Evolutionary conservation across 2,888 invertebrate genomes (phyloP).

Genomic region (Dorcus parallelipipedus): DNA sequence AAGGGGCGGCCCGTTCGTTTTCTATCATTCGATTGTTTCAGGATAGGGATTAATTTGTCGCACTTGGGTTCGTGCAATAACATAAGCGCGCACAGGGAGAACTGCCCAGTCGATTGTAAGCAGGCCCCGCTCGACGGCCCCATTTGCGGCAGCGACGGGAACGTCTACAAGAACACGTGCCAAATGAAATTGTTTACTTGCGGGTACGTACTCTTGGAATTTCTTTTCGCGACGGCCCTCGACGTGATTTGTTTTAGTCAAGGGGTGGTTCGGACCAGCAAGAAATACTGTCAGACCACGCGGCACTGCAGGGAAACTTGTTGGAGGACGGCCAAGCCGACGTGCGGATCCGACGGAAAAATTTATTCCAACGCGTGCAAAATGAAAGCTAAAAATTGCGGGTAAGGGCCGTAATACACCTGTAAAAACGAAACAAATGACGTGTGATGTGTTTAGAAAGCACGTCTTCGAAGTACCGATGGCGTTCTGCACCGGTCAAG

Average conservation of each 20-base stretch:
- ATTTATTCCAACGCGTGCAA: slow-evolving; percentile 86
- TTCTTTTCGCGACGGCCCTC: not conserved
- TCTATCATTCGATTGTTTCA: slow-evolving; percentile 29
- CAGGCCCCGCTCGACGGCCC: slow-evolving; percentile 85
- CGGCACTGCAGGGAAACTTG: slow-evolving; percentile 88
- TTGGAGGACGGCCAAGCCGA: slow-evolving; percentile 84
- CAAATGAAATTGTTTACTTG: slow-evolving; percentile 90
- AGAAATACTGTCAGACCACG: slow-evolving; percentile 89
- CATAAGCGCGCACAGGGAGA: slow-evolving; percentile 79
- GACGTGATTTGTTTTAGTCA: slow-evolving; percentile 55
- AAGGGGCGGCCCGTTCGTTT: slow-evolving; percentile 1
- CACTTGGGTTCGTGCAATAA: slow-evolving; percentile 65
- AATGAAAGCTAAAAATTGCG: slow-evolving; percentile 91
- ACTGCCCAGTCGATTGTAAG: slow-evolving; percentile 85
- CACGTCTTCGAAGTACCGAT: slow-evolving; percentile 91
- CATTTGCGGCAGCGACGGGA: slow-evolving; percentile 88
- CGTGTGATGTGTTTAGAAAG: slow-evolving; percentile 56
- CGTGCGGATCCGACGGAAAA: slow-evolving; percentile 86
- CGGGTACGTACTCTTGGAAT: slow-evolving; percentile 55
- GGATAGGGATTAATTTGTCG: slow-evolving; percentile 60
- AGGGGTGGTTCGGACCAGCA: slow-evolving; percentile 81
- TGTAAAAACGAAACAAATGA: slow-evolving; percentile 19
- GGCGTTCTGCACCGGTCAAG: slow-evolving; percentile 78
- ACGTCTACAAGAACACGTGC: slow-evolving; percentile 90
- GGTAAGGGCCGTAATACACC: slow-evolving; percentile 51